phyloP scores from a whole-genome alignment of 2,888 invertebrate species.

The Morpho helenor region DNA sequence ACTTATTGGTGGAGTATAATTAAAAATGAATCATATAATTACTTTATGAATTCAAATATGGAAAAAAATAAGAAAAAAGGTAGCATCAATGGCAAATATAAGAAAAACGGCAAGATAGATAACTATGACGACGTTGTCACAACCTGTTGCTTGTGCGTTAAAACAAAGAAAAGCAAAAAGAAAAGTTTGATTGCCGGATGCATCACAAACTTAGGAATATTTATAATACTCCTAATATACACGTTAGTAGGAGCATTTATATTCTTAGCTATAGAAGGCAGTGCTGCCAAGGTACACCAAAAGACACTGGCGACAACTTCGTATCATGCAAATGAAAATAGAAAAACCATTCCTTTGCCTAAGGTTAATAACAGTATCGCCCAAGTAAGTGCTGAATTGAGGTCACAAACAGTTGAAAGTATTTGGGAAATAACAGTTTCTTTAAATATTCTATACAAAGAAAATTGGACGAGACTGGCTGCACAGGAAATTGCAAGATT shows the following conservation, averaged over 20 bases:
- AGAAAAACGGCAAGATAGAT: slow-evolving; percentile 64
- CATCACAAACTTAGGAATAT: slow-evolving; percentile 90
- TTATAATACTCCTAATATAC: slow-evolving; percentile 88
- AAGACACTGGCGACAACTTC: slow-evolving; percentile 72
- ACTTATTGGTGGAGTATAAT: background rate
- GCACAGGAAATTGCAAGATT: slow-evolving; percentile 84
- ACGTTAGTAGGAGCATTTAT: slow-evolving; percentile 87
- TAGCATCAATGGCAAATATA: slow-evolving; percentile 66
- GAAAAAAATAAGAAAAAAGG: slow-evolving; percentile 71
- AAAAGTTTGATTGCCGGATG: slow-evolving; percentile 81
- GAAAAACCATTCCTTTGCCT: slow-evolving; percentile 50
- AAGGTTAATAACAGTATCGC: slow-evolving; percentile 61
- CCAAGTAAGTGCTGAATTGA: slow-evolving; percentile 64
- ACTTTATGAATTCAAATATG: slow-evolving; percentile 49
- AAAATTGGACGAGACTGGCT: slow-evolving; percentile 93
- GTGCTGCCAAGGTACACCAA: slow-evolving; percentile 72
- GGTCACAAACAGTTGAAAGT: slow-evolving; percentile 87
- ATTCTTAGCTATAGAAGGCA: slow-evolving; percentile 90
- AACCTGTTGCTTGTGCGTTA: slow-evolving; percentile 71
- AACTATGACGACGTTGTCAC: slow-evolving; percentile 63
- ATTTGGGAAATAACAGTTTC: slow-evolving; percentile 95
- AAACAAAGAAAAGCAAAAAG: slow-evolving; percentile 70
- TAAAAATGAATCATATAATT: slow-evolving; percentile 19
- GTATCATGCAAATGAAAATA: slow-evolving; percentile 60
- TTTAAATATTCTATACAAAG: slow-evolving; percentile 91